phyloP scores from a whole-genome alignment of 2,113 vertebrate species.

The Calidris pugnax region DNA sequence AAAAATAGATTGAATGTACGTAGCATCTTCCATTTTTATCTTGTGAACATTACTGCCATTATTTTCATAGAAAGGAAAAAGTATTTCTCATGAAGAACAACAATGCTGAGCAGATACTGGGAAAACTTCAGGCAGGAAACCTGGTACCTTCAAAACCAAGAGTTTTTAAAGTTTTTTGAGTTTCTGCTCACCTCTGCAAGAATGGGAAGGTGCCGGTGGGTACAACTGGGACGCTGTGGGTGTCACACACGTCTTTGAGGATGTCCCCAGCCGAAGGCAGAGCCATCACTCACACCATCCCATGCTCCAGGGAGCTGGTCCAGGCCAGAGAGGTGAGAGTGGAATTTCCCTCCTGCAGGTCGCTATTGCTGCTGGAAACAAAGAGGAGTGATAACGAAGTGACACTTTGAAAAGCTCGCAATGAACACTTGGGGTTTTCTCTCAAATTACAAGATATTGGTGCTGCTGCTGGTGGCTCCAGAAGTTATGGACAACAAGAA shows the following conservation, averaged over 20 bases:
- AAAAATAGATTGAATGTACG: background rate
- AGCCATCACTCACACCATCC: rapidly evolving
- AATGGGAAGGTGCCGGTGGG: background rate
- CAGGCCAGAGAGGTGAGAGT: background rate
- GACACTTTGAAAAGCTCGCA: background rate
- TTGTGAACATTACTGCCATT: background rate
- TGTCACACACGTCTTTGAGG: background rate
- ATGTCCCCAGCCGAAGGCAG: background rate
- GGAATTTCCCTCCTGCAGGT: background rate
- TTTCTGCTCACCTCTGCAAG: background rate
- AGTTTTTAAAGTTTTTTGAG: background rate
- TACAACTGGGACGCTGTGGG: background rate
- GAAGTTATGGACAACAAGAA: background rate
- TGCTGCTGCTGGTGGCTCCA: background rate
- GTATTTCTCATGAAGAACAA: background rate
- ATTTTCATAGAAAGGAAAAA: background rate
- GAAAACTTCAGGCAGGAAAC: background rate
- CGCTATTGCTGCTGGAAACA: background rate
- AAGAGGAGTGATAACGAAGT: background rate
- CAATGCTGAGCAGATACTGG: background rate
- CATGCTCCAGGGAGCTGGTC: background rate
- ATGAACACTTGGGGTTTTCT: background rate
- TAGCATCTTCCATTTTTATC: background rate
- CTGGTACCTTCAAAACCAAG: background rate
- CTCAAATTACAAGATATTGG: background rate